Conservation (phyloP, 2,113 vertebrate species). For the Narcine bancroftii region DNA sequence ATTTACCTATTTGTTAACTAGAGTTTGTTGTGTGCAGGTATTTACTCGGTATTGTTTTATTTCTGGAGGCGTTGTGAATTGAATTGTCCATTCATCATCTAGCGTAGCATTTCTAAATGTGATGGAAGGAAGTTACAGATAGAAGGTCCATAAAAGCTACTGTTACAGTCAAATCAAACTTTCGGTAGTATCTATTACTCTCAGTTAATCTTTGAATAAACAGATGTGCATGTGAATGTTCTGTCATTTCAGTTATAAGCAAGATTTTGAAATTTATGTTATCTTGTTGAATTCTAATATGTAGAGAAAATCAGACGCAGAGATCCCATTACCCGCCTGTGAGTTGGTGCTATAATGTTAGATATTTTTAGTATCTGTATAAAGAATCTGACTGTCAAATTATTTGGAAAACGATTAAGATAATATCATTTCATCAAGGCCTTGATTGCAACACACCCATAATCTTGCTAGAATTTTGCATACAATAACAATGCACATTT, state of each 20-base stretch:
- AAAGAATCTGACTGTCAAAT: not conserved
- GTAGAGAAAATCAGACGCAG: not conserved
- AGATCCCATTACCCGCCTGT: not conserved
- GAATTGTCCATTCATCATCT: too few relatives aligned
- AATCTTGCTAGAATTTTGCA: not conserved
- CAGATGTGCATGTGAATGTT: not conserved
- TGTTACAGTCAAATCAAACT: not conserved
- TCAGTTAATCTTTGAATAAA: not conserved
- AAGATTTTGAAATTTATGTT: not conserved
- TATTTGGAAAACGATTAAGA: not conserved
- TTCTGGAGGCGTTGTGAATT: too few relatives aligned
- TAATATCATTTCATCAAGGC: not conserved
- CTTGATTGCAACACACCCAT: not conserved
- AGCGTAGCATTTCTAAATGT: too few relatives aligned
- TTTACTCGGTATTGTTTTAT: too few relatives aligned
- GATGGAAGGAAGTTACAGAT: too few relatives aligned
- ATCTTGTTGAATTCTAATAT: not conserved
- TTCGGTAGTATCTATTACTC: not conserved
- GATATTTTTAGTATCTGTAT: not conserved
- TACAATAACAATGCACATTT: not conserved
- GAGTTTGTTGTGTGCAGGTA: too few relatives aligned
- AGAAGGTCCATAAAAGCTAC: not conserved
- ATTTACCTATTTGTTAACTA: too few relatives aligned
- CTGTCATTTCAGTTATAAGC: not conserved
- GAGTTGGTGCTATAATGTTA: conserved; percentile 6